phyloP scores from a whole-genome alignment of 1,140 invertebrate species.

The Trachymyrmex septentrionalis region DNA sequence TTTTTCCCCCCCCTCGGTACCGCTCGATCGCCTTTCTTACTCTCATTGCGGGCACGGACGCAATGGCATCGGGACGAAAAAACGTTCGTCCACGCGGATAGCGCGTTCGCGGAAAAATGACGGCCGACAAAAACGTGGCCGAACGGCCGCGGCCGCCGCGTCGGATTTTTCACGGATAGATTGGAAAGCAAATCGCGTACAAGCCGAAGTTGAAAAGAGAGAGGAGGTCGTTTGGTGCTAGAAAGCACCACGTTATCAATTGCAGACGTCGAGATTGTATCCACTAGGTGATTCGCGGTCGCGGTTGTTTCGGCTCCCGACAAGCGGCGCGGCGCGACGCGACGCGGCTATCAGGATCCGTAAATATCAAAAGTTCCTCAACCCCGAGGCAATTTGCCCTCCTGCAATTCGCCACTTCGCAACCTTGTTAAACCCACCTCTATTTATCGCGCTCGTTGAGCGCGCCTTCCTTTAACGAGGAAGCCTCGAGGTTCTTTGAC shows the following conservation, averaged over 20 bases:
- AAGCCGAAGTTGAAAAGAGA: conserved; percentile 1
- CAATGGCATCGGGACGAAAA: conserved; percentile 46
- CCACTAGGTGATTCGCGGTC: neutral
- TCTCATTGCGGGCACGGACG: conserved; percentile 6
- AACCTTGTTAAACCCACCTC: conserved; percentile 72
- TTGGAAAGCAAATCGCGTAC: conserved; percentile 32
- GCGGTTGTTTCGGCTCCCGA: neutral
- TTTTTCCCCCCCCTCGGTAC: conserved; percentile 38
- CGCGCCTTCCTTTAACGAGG: conserved; percentile 74
- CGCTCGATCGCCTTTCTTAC: conserved; percentile 55
- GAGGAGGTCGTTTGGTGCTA: neutral
- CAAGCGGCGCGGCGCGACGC: neutral
- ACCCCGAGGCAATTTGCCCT: conserved; percentile 52
- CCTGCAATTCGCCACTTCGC: conserved; percentile 29
- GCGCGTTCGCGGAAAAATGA: conserved; percentile 49
- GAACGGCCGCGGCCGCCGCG: conserved; percentile 19
- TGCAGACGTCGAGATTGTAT: conserved; percentile 1
- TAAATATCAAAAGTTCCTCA: conserved; percentile 59
- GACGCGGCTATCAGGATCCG: conserved; percentile 2
- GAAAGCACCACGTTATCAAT: neutral
- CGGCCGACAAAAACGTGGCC: conserved; percentile 18
- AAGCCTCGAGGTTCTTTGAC: conserved; percentile 68
- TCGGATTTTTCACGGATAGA: conserved; percentile 52
- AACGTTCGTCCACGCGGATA: conserved; percentile 52
- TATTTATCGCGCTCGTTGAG: conserved; percentile 75